These are phyloP conservation scores for Callionymus lyra DNA, from an alignment of 2,113 vertebrate genomes.

Conservation along the genomic window DNA sequence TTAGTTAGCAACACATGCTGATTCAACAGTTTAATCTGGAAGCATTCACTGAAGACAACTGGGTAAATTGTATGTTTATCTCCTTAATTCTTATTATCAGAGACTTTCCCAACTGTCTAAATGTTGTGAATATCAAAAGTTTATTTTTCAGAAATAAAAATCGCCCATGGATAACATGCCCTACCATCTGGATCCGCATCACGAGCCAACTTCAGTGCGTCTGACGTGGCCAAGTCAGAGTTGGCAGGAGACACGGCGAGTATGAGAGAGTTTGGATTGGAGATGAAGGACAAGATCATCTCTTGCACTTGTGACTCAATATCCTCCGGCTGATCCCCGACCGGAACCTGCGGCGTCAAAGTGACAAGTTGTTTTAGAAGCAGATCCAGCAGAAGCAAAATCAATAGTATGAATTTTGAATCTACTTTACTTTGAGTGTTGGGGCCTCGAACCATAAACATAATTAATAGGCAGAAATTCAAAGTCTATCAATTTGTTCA, in stretches of 20 bases:
- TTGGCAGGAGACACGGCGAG: conserved; percentile 72
- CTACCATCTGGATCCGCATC: conserved; percentile 73
- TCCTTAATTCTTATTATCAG: no score
- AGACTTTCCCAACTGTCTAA: no score
- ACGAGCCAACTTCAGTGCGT: conserved; percentile 70
- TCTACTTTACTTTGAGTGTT: no score
- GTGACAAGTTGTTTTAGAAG: not conserved
- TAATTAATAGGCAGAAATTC: no score
- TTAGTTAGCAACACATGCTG: no score
- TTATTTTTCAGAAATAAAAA: conserved; percentile 11
- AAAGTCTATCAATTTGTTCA: no score
- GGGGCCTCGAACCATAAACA: no score
- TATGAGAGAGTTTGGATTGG: conserved; percentile 72
- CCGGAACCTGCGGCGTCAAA: conserved; percentile 61
- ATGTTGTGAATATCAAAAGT: conserved; percentile 2
- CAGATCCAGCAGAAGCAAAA: no score
- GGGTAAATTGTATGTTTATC: no score
- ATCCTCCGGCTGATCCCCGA: conserved; percentile 73
- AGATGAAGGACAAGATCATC: conserved; percentile 72
- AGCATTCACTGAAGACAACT: no score
- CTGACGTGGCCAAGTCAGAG: conserved; percentile 73
- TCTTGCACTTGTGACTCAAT: conserved; percentile 70
- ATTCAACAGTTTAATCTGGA: no score
- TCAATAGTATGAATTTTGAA: no score
- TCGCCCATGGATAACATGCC: conserved; percentile 20